These are phyloP conservation scores for Rhopalosiphum padi DNA, from an alignment of 1,140 invertebrate species.

Conservation along the genomic window DNA sequence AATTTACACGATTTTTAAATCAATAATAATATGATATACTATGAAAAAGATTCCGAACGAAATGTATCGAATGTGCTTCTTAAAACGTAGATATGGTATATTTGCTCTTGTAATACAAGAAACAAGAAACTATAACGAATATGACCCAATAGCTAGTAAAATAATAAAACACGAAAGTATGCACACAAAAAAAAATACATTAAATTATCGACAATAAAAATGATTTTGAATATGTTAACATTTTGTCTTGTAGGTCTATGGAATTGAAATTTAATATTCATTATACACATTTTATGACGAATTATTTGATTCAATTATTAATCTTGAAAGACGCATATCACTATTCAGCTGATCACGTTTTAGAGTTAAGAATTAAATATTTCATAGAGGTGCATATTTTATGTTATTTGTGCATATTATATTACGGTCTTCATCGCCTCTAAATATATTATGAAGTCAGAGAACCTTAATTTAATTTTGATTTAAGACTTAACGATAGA, in stretches of 20 bases:
- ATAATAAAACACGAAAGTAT: background rate
- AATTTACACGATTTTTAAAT: background rate
- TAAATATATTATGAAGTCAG: background rate
- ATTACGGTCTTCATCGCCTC: background rate
- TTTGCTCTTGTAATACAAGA: background rate
- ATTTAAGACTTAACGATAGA: background rate
- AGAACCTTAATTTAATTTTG: background rate
- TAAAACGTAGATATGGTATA: background rate
- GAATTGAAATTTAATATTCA: background rate
- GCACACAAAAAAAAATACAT: background rate
- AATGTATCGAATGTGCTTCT: background rate
- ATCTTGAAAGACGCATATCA: background rate
- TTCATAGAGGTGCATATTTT: background rate
- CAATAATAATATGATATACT: background rate
- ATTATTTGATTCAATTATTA: background rate
- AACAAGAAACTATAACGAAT: too few relatives aligned
- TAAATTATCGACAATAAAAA: background rate
- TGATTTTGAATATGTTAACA: too few relatives aligned
- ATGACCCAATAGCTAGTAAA: too few relatives aligned
- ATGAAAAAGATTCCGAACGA: background rate
- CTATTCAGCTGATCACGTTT: background rate
- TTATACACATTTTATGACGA: background rate
- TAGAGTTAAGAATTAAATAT: background rate
- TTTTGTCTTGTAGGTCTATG: background rate
- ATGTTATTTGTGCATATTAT: background rate